Evolutionary conservation across 2,888 invertebrate genomes (phyloP), one percentile per base, ranked within the genome.

Genomic region (Syrista parreyssii): DNA sequence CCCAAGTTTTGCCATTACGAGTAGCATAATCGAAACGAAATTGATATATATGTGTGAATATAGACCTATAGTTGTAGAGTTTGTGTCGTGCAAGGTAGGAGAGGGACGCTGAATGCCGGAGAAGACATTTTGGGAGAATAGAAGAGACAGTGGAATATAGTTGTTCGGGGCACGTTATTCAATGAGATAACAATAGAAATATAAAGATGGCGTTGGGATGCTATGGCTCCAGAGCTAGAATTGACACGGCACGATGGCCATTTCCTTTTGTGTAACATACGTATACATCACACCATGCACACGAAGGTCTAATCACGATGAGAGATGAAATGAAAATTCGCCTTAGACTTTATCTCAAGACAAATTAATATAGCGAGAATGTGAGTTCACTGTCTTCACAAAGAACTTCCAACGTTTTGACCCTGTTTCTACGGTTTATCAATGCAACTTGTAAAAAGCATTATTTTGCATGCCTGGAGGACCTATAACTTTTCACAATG

Each of bases 11-110:
- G 84, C 85, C 84, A 86, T 85, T 84, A 79, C 81, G 72, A 82
- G 76, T 82, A 81, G 80, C 78, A 81, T 87, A 84, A 84, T 80
- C 74, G 75, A 82, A 84, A 84, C 79, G 55, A 79, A 81, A 84
- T 80, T 84, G 78, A 78, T 79, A 85, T 82, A 85, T 86, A 80
- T 82, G 83, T 89, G 88, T 89, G 88, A 87, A 88, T 86, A 89
- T 87, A 87, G 81, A 79, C 79, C 80, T 79, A 77, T 86, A 86
- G 79, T 73, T 82, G 75, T 88, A 87, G 85, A 80, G 76, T 86
- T 88, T 89, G 78, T 84, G 85, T 85, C 82, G 81, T 81, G 77
- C 68, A 55, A 55, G 23, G 55, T 23, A 9, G 55, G 55, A 55
- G 23, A 23, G 55, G 23, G 55, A 55, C 9, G 55, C 23, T 23